Conservation (phyloP, 2,888 invertebrate species). For the Digitonthophagus gazella region DNA sequence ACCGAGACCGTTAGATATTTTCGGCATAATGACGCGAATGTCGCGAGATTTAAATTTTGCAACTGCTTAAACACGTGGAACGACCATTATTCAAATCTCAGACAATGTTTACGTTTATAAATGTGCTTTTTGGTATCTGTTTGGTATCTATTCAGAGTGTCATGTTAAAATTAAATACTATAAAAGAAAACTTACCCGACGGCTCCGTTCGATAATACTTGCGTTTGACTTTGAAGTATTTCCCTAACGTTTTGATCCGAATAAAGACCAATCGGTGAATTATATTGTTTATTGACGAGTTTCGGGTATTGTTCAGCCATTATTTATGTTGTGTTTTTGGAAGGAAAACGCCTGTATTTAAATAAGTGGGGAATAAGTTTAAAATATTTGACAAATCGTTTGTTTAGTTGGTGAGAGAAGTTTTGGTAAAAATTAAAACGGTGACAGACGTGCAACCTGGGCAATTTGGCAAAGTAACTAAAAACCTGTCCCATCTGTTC, state of each 20-base stretch:
- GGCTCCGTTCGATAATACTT: slow-evolving; percentile 73
- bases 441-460: background rate
- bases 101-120: background rate
- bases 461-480: background rate
- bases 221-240: slow-evolving; percentile 73
- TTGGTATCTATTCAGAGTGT: too few species aligned
- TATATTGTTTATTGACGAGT: slow-evolving; percentile 86
- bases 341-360: too few species aligned
- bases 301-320: slow-evolving; percentile 70
- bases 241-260: slow-evolving; percentile 78
- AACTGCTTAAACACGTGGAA: background rate
- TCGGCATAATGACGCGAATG: background rate
- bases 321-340: slow-evolving; percentile 41
- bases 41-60: background rate
- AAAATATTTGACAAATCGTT: slow-evolving; percentile 8
- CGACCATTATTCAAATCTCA: background rate
- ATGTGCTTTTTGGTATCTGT: too few species aligned
- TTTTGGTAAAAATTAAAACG: background rate
- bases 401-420: background rate
- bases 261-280: slow-evolving; percentile 83
- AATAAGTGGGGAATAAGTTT: background rate
- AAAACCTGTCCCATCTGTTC: background rate
- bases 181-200: slow-evolving; percentile 65
- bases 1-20: background rate
- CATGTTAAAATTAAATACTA: slow-evolving; percentile 5